Evolutionary conservation across 2,113 vertebrate species (phyloP), one percentile per base, ranked within the genome.

Genomic region (Eudyptes chrysolophus): DNA sequence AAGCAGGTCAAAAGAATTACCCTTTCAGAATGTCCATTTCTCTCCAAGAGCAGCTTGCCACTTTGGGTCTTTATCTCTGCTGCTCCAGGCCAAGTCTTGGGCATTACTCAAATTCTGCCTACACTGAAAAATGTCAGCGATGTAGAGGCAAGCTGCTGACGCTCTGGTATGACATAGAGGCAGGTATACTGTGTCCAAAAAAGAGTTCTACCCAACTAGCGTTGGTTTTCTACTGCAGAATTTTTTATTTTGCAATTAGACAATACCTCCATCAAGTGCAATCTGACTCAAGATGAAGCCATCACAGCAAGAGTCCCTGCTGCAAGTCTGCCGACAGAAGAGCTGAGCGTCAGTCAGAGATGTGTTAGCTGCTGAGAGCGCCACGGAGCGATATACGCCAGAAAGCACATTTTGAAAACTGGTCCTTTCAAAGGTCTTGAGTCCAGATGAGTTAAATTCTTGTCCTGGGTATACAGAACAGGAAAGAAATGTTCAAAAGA

Each of bases 211-310:
- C 52, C 5, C 14, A n/a, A 20, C 29, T 21, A 60, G 13, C 1
- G 0, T 0, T 38, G 22, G 6, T 32, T 75, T 76, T 57, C 38
- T 22, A 11, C 19, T 17, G 30, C 15, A 29, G 16, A 48, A 12
- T 3, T 14, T 62, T 55, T 15, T 42, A 14, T 27, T 64, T 44
- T 21, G 14, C 25, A 48, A 12, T 14, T 82, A 62, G 70, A 58
- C 61, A 75, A 62, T 97, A 99, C 99, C 99, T 98, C 97, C 98
- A 38, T 85, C 95, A 76, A 99, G 94, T 2, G 29, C 61, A 91
- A 98, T 97, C 84, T 98, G 98, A 46, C 98, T 97, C 30, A 99
- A 98, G 92, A 99, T 75, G 95, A 99, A 99, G 6, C 99, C 99
- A 2, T 99, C 96, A 3, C 99, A 99, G 97, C 99, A 99, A 25